These are phyloP conservation scores for Variabilichromis moorii DNA, from an alignment of 2,113 vertebrate species.

Conservation along the genomic window DNA sequence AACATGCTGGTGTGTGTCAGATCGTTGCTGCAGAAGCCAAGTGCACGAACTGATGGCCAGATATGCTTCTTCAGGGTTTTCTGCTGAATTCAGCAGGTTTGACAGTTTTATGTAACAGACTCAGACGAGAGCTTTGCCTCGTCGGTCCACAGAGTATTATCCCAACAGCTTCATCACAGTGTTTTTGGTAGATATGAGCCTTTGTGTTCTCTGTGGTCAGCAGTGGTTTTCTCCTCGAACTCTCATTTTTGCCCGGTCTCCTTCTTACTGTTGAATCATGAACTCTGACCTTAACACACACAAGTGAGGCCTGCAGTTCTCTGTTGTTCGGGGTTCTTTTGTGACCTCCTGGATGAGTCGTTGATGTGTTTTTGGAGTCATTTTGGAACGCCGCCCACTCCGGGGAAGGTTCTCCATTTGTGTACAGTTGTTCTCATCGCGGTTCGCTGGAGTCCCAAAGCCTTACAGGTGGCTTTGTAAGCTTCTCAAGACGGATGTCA, in stretches of 20 bases:
- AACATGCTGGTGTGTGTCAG: not conserved
- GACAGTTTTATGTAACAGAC: not conserved
- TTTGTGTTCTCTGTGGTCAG: not conserved
- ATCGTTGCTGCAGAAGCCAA: not conserved
- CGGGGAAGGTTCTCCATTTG: not conserved
- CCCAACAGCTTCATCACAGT: not conserved
- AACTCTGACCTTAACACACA: not conserved
- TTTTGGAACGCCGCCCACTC: not conserved
- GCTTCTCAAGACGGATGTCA: not conserved
- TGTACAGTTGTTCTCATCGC: rapidly evolving
- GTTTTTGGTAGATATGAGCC: not conserved
- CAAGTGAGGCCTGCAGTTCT: not conserved
- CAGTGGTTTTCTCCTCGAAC: rapidly evolving
- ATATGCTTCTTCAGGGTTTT: not conserved
- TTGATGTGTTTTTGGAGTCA: not conserved
- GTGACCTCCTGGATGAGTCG: not conserved
- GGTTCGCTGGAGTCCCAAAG: not conserved
- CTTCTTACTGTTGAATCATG: not conserved
- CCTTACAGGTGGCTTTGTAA: not conserved
- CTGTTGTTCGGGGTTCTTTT: not conserved
- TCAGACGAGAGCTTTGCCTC: not conserved
- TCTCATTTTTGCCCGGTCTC: not conserved
- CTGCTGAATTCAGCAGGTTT: not conserved
- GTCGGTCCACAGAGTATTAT: not conserved
- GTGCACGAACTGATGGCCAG: not conserved